Evolutionary conservation across 2,797 vertebrate species (phyloP).

Genomic region (Channa striata): DNA sequence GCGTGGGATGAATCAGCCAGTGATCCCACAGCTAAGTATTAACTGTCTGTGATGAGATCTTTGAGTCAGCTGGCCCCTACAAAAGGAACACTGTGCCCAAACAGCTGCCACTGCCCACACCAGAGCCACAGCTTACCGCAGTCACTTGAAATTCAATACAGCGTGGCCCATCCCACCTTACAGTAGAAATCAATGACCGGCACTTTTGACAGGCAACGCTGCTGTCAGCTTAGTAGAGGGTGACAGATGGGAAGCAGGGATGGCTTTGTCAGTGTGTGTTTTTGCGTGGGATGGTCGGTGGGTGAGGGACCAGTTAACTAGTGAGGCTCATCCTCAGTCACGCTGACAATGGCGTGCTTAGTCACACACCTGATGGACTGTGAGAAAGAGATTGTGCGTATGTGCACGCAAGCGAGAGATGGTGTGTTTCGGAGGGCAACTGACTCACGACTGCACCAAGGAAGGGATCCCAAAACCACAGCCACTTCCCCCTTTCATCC

Average conservation of each 20-base stretch:
- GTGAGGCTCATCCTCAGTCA: conserved; percentile 66
- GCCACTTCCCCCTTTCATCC: conserved; percentile 1
- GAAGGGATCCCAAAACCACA: conserved; percentile 53
- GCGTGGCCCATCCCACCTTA: conserved; percentile 63
- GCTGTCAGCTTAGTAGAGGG: conserved; percentile 69
- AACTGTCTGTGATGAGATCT: conserved; percentile 63
- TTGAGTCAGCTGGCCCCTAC: conserved; percentile 64
- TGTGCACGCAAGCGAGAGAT: conserved; percentile 15
- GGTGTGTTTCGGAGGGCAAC: conserved; percentile 47
- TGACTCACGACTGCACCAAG: conserved; percentile 56
- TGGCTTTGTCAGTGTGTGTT: conserved; percentile 48
- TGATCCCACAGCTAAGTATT: conserved; percentile 41
- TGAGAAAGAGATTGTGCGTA: conserved; percentile 36
- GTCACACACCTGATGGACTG: conserved; percentile 79
- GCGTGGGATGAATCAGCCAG: conserved; percentile 40
- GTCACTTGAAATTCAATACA: conserved; percentile 68
- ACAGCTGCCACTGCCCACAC: conserved; percentile 70
- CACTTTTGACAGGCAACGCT: conserved; percentile 76
- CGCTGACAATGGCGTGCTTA: conserved; percentile 70
- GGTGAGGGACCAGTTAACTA: conserved; percentile 44
- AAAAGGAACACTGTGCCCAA: conserved; percentile 65
- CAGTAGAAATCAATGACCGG: conserved; percentile 79
- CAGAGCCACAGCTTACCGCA: conserved; percentile 48
- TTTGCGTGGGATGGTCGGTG: conserved; percentile 42
- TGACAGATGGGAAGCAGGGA: conserved; percentile 79